Base-by-base conservation (phyloP, 2,888 invertebrate genomes). In the Nebria brevicollis region DNA sequence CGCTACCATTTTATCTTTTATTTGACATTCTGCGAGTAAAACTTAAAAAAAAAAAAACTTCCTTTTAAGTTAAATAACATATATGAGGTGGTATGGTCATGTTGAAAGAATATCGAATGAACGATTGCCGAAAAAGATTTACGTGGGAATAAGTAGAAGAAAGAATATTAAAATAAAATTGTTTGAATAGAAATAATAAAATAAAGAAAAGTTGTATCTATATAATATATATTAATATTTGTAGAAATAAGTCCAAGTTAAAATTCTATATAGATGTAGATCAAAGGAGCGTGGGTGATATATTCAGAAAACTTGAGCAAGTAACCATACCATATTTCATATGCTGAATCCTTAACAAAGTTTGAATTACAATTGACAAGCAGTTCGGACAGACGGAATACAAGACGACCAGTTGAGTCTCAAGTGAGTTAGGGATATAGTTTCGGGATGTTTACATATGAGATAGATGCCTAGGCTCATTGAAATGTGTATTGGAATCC, bases 401-500 rank as follows among this genome's bases (percentile, higher is more conserved):
- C 54, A 54, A 54, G 54, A 54, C 54, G 54, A 54, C 54, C 54
- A 54, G 54, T 54, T 54, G 54, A 54, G 13, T 54, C 70, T 34
- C 70, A 34, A 70, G 70, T 70, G 70, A 70, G 70, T 25, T 70
- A 70, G 11, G 78, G 66, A 68, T 70, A 77, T 70, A 34, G 70
- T 74, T 43, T 72, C 66, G 68, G 79, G 66, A 68, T 79, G 79
- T 79, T 79, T 79, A 79, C 79, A 79, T 79, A 75, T 54, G 74
- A 74, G 79, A 79, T 77, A 79, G 79, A 74, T 78, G 74, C 54
- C 54, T 41, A 68, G 79, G 66, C 79, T 79, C 79, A 79, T 75
- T 79, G 79, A 79, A 79, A 79, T 79, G 75, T 79, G 79, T 79
- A 79, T 74, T 68, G 74, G 68, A 79, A 79, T 79, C 79, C 79